A percentile compares a stretch with the other conserved stretches of the same genome.
These are phyloP conservation scores for Aphidius gifuensis DNA, from an alignment of 1,140 invertebrate species.

Conservation along the genomic window DNA sequence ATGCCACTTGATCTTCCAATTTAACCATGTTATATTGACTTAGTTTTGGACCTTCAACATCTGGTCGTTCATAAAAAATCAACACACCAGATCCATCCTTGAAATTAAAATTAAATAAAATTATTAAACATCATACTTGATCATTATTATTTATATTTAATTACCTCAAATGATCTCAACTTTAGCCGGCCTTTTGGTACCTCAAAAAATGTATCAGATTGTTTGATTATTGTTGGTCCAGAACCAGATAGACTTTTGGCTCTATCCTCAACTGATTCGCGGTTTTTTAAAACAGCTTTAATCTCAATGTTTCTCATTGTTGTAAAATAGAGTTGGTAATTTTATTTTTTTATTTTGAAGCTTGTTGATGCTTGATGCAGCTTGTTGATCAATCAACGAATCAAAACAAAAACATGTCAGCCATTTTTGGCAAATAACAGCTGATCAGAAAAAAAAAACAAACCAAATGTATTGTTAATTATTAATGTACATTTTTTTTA, in stretches of 20 bases:
- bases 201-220: slow-evolving; percentile 80
- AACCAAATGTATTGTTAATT: too few relatives aligned
- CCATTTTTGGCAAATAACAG: too few relatives aligned
- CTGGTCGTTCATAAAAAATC: slow-evolving; percentile 75
- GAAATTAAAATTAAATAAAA: slow-evolving; percentile 17
- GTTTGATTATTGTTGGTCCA: slow-evolving; percentile 61
- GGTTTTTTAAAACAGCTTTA: slow-evolving; percentile 61
- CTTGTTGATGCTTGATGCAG: too few relatives aligned
- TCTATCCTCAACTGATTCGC: slow-evolving; percentile 53
- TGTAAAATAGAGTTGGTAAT: too few relatives aligned
- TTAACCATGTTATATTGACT: slow-evolving; percentile 62
- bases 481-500: too few relatives aligned
- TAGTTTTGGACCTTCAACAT: slow-evolving; percentile 69
- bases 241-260: slow-evolving; percentile 59
- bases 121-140: slow-evolving; percentile 17
- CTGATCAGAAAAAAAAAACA: too few relatives aligned
- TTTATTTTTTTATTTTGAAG: too few relatives aligned
- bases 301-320: slow-evolving; percentile 61
- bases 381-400: too few relatives aligned
- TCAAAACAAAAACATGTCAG: too few relatives aligned
- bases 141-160: slow-evolving; percentile 7
- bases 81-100: slow-evolving; percentile 62
- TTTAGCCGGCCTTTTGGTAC: slow-evolving; percentile 73
- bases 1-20: slow-evolving; percentile 48
- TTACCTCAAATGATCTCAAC: slow-evolving; percentile 63